Conservation (phyloP, 2,888 invertebrate species). For the Dioctria linearis region DNA sequence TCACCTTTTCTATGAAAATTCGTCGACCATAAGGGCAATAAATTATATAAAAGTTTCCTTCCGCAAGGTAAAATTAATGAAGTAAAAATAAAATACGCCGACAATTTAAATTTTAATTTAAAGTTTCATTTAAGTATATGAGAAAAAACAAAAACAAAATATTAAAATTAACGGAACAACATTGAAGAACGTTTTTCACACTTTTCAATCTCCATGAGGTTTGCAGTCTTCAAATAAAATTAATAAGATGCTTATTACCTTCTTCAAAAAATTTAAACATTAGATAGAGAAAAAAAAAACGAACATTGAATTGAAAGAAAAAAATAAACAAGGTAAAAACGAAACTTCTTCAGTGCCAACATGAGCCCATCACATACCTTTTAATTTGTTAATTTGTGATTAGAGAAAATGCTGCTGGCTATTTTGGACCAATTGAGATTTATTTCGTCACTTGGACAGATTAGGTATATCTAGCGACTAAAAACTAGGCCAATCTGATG, state of each 20-base stretch:
- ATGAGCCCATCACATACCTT: background rate
- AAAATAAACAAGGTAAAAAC: background rate
- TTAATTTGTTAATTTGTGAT: background rate
- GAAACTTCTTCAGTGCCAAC: background rate
- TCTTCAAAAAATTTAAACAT: background rate
- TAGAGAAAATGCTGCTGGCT: conserved; percentile 3
- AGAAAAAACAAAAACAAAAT: too few species aligned
- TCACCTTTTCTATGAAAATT: too few species aligned
- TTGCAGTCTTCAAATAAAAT: too few species aligned
- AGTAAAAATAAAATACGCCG: conserved; percentile 7
- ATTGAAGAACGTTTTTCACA: too few species aligned
- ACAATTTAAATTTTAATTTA: too few species aligned
- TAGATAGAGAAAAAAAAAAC: background rate
- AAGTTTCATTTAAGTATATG: too few species aligned
- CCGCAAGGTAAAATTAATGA: background rate
- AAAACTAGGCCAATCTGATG: too few species aligned
- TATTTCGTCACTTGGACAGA: too few species aligned
- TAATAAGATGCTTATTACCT: background rate
- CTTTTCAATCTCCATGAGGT: too few species aligned
- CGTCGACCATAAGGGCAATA: too few species aligned
- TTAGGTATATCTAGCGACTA: too few species aligned
- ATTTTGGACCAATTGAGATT: conserved; percentile 22
- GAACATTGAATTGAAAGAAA: background rate
- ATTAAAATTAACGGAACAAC: too few species aligned
- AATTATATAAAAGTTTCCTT: background rate